phyloP scores from a whole-genome alignment of 2,888 invertebrate genomes.

The Drymonia ruficornis region DNA sequence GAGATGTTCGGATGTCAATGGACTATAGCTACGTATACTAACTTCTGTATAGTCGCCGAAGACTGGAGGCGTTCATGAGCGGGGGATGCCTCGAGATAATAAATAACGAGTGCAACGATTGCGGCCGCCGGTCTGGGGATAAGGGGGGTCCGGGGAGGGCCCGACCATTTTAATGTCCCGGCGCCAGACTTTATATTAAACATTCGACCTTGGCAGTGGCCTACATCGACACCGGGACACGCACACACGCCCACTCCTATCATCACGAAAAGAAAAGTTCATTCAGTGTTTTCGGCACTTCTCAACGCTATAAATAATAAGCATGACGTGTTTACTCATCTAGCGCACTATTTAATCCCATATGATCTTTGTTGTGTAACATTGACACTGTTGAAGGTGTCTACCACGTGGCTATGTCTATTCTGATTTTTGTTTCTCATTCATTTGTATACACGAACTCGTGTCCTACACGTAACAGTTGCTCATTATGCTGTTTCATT shows the following conservation, averaged over 20 bases:
- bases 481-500: not conserved
- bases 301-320: conserved; percentile 75
- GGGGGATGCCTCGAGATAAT: conserved; percentile 79
- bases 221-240: conserved; percentile 82
- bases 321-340: conserved; percentile 69
- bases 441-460: not conserved
- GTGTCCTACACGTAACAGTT: not conserved
- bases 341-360: conserved; percentile 58
- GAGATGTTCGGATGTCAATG: conserved; percentile 11
- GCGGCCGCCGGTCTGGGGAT: conserved; percentile 74
- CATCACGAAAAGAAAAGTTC: conserved; percentile 81
- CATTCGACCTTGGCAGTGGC: conserved; percentile 85
- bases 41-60: conserved; percentile 38
- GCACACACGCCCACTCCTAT: conserved; percentile 78
- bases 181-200: conserved; percentile 85
- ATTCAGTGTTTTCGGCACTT: conserved; percentile 75
- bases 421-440: not conserved
- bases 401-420: conserved; percentile 36
- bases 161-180: conserved; percentile 84
- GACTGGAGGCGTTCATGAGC: conserved; percentile 57
- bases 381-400: conserved; percentile 52
- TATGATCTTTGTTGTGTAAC: conserved; percentile 52
- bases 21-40: conserved; percentile 24
- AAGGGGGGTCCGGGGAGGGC: conserved; percentile 77
- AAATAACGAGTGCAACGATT: conserved; percentile 84